These are phyloP conservation scores for Acleris cristana DNA, from an alignment of 2,888 invertebrate genomes.

Conservation along the genomic window DNA sequence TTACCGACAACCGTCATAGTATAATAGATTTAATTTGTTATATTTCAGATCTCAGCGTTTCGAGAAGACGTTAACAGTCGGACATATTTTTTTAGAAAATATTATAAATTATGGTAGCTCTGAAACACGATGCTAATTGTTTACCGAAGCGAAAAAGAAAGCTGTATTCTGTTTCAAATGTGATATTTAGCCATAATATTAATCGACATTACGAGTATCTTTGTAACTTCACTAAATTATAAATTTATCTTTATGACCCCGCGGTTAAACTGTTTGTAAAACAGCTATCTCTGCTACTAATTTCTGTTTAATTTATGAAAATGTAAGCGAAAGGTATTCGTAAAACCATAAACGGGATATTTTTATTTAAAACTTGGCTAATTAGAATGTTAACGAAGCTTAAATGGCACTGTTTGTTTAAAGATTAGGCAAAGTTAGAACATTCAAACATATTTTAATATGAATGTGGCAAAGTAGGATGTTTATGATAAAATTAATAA, in stretches of 20 bases:
- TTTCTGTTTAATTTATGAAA: conserved; percentile 29
- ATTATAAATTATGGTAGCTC: too few relatives aligned
- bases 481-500: conserved; percentile 11
- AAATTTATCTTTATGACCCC: neutral
- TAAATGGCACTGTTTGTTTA: conserved; percentile 44
- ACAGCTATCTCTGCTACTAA: conserved; percentile 19
- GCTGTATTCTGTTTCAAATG: too few relatives aligned
- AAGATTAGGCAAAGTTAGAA: conserved; percentile 15
- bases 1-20: too few relatives aligned
- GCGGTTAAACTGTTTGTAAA: neutral
- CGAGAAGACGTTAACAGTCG: too few relatives aligned
- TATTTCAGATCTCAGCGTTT: too few relatives aligned
- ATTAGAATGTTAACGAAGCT: conserved; percentile 32
- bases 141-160: too few relatives aligned
- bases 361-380: conserved; percentile 20
- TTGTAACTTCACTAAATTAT: neutral
- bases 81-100: too few relatives aligned
- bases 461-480: conserved; percentile 5
- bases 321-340: conserved; percentile 29
- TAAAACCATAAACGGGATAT: conserved; percentile 16
- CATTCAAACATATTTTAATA: conserved; percentile 6
- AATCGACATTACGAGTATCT: neutral
- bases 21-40: too few relatives aligned
- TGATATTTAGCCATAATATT: too few relatives aligned
- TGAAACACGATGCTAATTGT: too few relatives aligned